phyloP scores from a whole-genome alignment of 2,113 vertebrate species.

The Pleuronectes platessa region DNA sequence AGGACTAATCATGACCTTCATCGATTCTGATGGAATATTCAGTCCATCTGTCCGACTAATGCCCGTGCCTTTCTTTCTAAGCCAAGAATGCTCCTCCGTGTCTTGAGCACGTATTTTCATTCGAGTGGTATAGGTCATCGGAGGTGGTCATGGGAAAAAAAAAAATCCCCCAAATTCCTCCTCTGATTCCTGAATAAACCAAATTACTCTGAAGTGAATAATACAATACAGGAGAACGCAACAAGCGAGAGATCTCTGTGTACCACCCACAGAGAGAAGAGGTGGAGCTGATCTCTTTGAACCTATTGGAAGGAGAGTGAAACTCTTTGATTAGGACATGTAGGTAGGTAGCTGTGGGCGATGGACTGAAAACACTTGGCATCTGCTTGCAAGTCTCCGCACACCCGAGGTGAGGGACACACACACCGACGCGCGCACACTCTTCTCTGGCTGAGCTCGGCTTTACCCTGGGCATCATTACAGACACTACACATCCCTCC shows the following conservation, averaged over 20 bases:
- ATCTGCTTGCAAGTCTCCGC: slow-evolving; percentile 74
- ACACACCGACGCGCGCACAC: slow-evolving; percentile 42
- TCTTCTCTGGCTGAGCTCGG: slow-evolving; percentile 61
- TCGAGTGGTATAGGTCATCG: slow-evolving; percentile 17
- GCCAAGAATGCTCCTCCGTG: slow-evolving; percentile 25
- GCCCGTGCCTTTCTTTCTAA: slow-evolving; percentile 15
- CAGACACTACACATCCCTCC: slow-evolving; percentile 75
- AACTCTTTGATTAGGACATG: slow-evolving; percentile 78
- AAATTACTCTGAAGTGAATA: slow-evolving; percentile 62
- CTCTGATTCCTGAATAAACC: slow-evolving; percentile 54
- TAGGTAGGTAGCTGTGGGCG: slow-evolving; percentile 77
- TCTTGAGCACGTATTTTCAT: not conserved
- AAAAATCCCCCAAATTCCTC: slow-evolving; percentile 35
- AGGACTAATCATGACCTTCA: slow-evolving; percentile 70
- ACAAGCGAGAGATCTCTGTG: slow-evolving; percentile 19
- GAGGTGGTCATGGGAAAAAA: not conserved
- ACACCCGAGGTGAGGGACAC: slow-evolving; percentile 60
- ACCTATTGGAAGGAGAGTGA: slow-evolving; percentile 63
- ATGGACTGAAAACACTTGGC: slow-evolving; percentile 77
- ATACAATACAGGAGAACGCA: slow-evolving; percentile 51
- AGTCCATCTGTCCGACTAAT: slow-evolving; percentile 55
- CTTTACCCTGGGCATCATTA: slow-evolving; percentile 80
- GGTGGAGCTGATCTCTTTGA: slow-evolving; percentile 63
- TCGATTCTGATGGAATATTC: slow-evolving; percentile 53
- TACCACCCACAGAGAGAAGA: slow-evolving; percentile 63